These are phyloP conservation scores for Caenorhabditis macrosperma DNA, from an alignment of 2,888 invertebrate genomes.

Conservation along the genomic window DNA sequence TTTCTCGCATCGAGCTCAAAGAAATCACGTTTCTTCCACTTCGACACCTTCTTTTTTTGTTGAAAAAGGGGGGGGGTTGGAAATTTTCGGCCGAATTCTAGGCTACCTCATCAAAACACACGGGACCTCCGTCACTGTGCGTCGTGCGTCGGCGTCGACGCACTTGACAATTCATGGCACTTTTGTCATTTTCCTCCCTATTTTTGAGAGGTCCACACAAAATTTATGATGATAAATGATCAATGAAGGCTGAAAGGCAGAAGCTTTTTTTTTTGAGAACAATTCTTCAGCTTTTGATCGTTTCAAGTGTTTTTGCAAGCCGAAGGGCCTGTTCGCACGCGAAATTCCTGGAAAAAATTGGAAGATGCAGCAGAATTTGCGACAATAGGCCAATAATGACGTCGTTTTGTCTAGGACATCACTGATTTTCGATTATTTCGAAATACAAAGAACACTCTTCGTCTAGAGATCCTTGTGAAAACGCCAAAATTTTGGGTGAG, in stretches of 20 bases:
- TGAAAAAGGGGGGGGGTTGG: background rate
- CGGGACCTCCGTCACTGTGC: background rate
- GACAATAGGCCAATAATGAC: too few relatives aligned
- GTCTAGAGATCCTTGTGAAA: too few relatives aligned
- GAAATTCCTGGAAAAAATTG: background rate
- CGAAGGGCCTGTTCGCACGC: too few relatives aligned
- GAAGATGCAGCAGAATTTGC: background rate
- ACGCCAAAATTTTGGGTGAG: too few relatives aligned
- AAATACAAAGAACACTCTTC: too few relatives aligned
- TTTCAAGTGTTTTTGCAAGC: background rate
- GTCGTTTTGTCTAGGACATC: too few relatives aligned
- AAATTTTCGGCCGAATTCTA: background rate
- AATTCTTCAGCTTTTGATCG: background rate
- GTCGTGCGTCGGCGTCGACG: too few relatives aligned
- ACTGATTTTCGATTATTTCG: too few relatives aligned
- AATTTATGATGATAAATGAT: background rate
- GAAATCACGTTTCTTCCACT: background rate
- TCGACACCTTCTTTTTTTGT: background rate
- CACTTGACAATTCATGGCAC: conserved; percentile 2
- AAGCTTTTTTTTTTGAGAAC: background rate
- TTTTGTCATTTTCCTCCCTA: background rate
- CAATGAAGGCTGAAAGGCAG: background rate
- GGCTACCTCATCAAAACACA: background rate
- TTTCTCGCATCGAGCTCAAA: background rate
- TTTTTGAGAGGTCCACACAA: too few relatives aligned